Percentiles rank a stretch among this genome's conserved stretches.
phyloP scores from a whole-genome alignment of 2,797 vertebrate genomes.

The Melanotaenia boesemani region DNA sequence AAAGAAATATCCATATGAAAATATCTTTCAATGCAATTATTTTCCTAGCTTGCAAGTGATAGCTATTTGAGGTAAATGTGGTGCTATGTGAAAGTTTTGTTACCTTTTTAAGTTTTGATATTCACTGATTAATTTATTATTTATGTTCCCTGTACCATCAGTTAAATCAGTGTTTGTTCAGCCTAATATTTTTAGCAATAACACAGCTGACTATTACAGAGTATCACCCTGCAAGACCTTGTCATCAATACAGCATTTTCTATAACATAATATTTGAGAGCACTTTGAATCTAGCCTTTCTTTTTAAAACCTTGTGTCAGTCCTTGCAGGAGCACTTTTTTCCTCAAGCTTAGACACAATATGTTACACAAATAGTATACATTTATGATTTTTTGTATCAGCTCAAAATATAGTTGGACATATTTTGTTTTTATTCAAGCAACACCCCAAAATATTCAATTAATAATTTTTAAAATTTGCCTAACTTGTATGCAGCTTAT shows the following conservation, averaged over 20 bases:
- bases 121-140: constrained; percentile 37
- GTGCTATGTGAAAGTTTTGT: background rate
- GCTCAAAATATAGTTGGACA: background rate
- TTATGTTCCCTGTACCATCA: constrained; percentile 21
- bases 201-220: constrained; percentile 58
- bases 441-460: background rate
- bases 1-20: constrained; percentile 1
- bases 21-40: constrained; percentile 3
- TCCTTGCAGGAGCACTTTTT: constrained; percentile 43
- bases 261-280: constrained; percentile 44
- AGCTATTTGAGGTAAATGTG: background rate
- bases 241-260: constrained; percentile 65
- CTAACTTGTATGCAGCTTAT: background rate
- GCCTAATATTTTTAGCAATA: constrained; percentile 46
- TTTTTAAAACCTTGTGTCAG: constrained; percentile 64
- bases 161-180: constrained; percentile 26
- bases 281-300: constrained; percentile 26
- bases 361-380: background rate
- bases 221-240: constrained; percentile 59
- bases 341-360: constrained; percentile 35
- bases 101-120: constrained; percentile 22
- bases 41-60: background rate
- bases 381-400: background rate
- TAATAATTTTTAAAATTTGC: background rate
- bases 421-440: constrained; percentile 2